These are phyloP conservation scores for Hydrozoanthus gracilis DNA, from an alignment of 92 coral and sea anemone genomes.

Conservation along the genomic window DNA sequence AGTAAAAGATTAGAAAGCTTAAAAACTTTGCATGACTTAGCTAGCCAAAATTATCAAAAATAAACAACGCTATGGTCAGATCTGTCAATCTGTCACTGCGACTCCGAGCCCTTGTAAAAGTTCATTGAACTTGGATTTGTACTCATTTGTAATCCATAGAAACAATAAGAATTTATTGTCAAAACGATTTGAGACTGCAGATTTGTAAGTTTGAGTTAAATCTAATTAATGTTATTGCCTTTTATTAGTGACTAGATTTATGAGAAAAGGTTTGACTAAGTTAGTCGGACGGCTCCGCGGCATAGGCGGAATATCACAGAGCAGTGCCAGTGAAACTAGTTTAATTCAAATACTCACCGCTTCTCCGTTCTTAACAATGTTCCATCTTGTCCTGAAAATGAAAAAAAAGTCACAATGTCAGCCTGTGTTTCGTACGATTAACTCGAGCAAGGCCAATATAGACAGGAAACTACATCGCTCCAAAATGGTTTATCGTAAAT, in stretches of 20 bases:
- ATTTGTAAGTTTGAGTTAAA: no score
- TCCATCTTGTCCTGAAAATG: slow-evolving; percentile 28
- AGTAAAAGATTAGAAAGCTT: no score
- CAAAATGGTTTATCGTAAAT: not conserved
- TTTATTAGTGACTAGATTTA: not conserved
- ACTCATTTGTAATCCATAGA: not conserved
- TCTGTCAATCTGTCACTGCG: not conserved
- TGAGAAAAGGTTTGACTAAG: not conserved
- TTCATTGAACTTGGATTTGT: not conserved
- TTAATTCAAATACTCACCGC: slow-evolving; percentile 16
- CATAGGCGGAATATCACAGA: not conserved
- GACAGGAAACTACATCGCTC: not conserved
- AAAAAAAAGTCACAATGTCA: not conserved
- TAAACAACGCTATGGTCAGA: slow-evolving; percentile 21
- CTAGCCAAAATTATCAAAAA: not conserved
- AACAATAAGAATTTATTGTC: no score
- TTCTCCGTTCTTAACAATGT: slow-evolving; percentile 20
- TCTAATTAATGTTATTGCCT: not conserved
- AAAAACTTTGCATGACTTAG: slow-evolving; percentile 23
- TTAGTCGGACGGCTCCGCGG: slow-evolving; percentile 3
- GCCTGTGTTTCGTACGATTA: no score
- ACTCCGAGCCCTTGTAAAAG: not conserved
- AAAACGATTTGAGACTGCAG: no score
- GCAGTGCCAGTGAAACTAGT: not conserved
- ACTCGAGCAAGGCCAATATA: no score